Conservation (phyloP, 35 echinoderm and acorn worm species). For the Strongylocentrotus purpuratus region DNA sequence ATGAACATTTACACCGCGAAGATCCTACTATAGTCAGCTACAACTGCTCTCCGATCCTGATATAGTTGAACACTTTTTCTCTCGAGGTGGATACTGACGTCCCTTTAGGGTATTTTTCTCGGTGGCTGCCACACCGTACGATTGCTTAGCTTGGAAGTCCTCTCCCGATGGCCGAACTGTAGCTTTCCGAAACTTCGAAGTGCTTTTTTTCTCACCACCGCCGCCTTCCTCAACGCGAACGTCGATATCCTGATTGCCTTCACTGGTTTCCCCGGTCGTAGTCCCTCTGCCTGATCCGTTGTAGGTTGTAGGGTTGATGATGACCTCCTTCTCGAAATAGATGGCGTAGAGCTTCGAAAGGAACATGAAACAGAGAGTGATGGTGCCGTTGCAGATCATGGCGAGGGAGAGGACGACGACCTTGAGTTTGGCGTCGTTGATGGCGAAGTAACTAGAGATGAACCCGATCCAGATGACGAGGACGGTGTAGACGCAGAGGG, state of each 20-base stretch:
- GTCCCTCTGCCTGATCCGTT: neutral
- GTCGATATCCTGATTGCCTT: neutral
- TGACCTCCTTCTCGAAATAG: slow-evolving; percentile 54
- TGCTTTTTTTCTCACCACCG: neutral
- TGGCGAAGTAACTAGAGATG: slow-evolving; percentile 62
- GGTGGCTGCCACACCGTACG: neutral
- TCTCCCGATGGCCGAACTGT: neutral
- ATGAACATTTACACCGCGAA: neutral
- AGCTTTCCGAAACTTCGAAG: neutral
- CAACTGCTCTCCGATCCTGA: neutral
- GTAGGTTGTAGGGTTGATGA: neutral
- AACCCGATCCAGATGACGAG: slow-evolving; percentile 79
- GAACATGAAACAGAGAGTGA: slow-evolving; percentile 73
- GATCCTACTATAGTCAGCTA: neutral
- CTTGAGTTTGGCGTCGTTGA: slow-evolving; percentile 49
- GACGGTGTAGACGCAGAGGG: slow-evolving; percentile 69
- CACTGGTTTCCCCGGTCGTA: neutral
- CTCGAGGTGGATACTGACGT: neutral
- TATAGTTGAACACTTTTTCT: neutral
- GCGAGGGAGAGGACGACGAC: slow-evolving; percentile 59
- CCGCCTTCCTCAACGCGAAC: neutral
- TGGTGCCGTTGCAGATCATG: slow-evolving; percentile 59
- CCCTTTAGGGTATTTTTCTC: neutral
- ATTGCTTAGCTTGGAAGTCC: neutral
- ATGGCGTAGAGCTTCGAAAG: slow-evolving; percentile 73